These are phyloP conservation scores for Ischnus inquisitorius DNA, from an alignment of 2,888 invertebrate genomes.

Conservation along the genomic window DNA sequence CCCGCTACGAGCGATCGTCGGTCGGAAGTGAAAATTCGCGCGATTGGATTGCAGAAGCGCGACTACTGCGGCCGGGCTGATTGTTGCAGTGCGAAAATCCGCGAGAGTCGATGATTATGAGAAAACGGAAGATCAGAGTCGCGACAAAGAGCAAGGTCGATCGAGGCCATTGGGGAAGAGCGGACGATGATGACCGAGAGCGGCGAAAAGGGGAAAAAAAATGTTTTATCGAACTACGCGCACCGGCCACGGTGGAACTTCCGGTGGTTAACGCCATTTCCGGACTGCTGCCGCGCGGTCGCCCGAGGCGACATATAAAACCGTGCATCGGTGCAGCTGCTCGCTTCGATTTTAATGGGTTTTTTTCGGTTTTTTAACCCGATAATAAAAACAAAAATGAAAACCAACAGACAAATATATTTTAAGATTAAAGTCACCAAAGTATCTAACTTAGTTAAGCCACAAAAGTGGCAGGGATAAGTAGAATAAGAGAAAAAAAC, in stretches of 20 bases:
- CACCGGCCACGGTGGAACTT: not conserved
- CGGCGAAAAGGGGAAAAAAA: not conserved
- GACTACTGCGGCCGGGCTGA: conserved; percentile 25
- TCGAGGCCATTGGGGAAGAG: not conserved
- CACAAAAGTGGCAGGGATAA: too few species aligned
- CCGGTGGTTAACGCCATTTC: not conserved
- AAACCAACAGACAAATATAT: too few species aligned
- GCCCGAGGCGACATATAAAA: not conserved
- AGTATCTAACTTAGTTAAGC: too few species aligned
- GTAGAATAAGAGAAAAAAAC: too few species aligned
- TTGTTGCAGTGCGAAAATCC: not conserved
- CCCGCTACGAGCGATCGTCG: conserved; percentile 43
- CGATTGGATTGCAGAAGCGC: conserved; percentile 64
- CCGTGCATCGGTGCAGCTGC: not conserved
- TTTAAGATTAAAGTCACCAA: too few species aligned
- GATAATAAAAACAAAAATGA: too few species aligned
- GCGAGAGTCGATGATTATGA: too few species aligned
- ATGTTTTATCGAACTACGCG: not conserved
- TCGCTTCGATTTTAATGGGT: too few species aligned
- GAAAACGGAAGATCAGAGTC: not conserved
- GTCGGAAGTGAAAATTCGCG: conserved; percentile 64
- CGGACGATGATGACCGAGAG: not conserved
- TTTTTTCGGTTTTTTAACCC: too few species aligned
- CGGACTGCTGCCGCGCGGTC: not conserved
- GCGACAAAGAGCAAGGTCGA: not conserved